These are phyloP conservation scores for Microtus californicus DNA, from an alignment of 2,797 vertebrate species.

Conservation along the genomic window DNA sequence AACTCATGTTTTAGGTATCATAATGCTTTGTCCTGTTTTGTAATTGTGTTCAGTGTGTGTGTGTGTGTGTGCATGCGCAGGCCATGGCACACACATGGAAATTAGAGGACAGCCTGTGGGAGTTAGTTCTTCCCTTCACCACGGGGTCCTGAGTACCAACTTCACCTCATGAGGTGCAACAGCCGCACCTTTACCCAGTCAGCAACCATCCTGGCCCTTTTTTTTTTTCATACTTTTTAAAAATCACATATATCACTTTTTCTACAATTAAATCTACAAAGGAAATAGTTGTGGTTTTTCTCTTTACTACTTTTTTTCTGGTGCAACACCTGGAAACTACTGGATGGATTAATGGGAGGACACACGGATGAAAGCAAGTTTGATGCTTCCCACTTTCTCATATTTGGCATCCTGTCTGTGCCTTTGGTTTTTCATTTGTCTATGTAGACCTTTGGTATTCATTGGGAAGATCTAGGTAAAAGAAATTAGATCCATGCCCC, in stretches of 20 bases:
- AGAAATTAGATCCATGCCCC: neutral
- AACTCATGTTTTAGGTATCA: neutral
- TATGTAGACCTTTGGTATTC: neutral
- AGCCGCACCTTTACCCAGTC: neutral
- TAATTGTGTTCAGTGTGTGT: neutral
- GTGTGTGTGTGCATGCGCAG: too few relatives aligned
- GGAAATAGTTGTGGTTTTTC: neutral
- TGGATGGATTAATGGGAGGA: neutral
- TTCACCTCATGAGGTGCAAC: neutral
- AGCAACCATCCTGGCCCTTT: neutral
- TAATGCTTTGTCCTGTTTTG: neutral
- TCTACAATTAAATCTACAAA: conserved; percentile 19
- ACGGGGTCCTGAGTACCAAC: neutral
- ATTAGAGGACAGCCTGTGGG: neutral
- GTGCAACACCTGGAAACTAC: neutral
- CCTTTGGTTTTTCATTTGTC: conserved; percentile 32
- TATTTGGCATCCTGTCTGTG: neutral
- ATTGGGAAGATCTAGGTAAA: conserved; percentile 9
- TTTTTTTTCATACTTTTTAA: neutral
- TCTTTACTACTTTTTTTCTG: conserved; percentile 19
- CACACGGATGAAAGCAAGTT: neutral
- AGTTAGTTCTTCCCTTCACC: neutral
- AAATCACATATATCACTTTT: neutral
- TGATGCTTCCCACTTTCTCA: neutral
- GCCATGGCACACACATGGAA: neutral